Evolutionary conservation across 2,797 vertebrate species (phyloP), one percentile per base, ranked within the genome.

Genomic region (Anomalospiza imberbis): DNA sequence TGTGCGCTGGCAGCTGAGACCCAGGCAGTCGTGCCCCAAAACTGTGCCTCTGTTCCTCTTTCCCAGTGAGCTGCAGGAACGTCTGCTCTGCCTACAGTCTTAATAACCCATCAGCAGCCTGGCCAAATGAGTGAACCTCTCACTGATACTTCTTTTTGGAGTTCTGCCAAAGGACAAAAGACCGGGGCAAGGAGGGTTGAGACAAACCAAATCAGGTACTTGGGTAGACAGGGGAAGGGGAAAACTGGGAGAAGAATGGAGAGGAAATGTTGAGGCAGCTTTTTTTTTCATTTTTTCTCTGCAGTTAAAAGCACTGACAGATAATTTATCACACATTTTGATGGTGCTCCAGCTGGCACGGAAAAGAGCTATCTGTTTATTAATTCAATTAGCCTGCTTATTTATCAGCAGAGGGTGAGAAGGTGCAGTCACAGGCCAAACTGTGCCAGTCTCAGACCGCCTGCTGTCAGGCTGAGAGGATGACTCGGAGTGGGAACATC

Each of bases 381-480:
- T 99, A 99, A 99, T 98, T 98, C 97, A 98, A 98, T 99, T 98
- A 98, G 96, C 92, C 97, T 76, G 96, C 97, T 97, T 98, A 97
- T 98, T 98, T 98, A 98, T 98, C 97, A 96, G 96, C 75, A 18
- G 96, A 98, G 91, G 97, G 97, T 40, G 91, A 97, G 89, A 83
- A 96, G 97, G 98, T 98, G 98, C 81, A 76, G 91, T 96, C 96
- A 94, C 84, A 94, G 96, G 96, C 93, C 95, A 96, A 83, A 58
- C 61, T 85, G 66, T 84, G 81, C 94, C 92, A 95, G 92, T 42
- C 81, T 89, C 89, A 94, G 74, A 81, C 84, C 1, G 29, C 88
- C 88, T 67, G 82, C 72, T 58, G n/a, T 51, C 16, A 1, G 87
- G 76, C 85, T 80, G 48, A 73, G 65, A 77, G 91, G 74, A 95